phyloP scores from a whole-genome alignment of 2,113 vertebrate genomes.

The Peromyscus maniculatus region DNA sequence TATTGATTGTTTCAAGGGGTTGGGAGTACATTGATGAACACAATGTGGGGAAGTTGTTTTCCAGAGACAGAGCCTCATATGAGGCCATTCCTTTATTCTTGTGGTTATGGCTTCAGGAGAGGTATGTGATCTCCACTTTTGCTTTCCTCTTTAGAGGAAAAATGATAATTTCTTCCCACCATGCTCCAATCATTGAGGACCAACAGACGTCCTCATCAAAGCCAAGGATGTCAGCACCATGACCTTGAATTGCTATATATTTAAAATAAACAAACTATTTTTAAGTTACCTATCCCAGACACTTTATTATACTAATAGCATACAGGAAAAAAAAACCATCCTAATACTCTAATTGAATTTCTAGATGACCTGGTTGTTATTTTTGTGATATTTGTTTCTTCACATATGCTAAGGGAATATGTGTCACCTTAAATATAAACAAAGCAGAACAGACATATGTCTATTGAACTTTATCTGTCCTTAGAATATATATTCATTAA shows the following conservation, averaged over 20 bases:
- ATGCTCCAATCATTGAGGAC: no score
- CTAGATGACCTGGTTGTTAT: neutral
- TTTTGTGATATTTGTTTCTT: neutral
- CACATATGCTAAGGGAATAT: neutral
- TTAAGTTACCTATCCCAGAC: neutral
- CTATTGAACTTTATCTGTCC: neutral
- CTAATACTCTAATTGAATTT: neutral
- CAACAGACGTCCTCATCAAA: accelerated
- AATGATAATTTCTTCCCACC: no score
- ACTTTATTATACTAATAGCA: neutral
- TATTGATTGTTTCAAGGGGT: neutral
- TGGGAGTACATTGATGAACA: accelerated
- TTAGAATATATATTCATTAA: neutral
- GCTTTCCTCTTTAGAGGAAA: no score
- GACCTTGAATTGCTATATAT: neutral
- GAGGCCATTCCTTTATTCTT: neutral
- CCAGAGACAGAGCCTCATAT: no score
- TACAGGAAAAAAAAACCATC: neutral
- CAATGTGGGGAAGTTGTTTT: neutral
- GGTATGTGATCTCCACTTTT: neutral
- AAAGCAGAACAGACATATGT: neutral
- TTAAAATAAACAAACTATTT: neutral
- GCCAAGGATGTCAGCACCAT: neutral
- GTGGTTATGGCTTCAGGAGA: neutral
- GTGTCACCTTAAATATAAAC: neutral